Percentiles rank a stretch among this genome's conserved stretches.
These are phyloP conservation scores for Odontomachus brunneus DNA, from an alignment of 1,140 invertebrate species.

Conservation along the genomic window DNA sequence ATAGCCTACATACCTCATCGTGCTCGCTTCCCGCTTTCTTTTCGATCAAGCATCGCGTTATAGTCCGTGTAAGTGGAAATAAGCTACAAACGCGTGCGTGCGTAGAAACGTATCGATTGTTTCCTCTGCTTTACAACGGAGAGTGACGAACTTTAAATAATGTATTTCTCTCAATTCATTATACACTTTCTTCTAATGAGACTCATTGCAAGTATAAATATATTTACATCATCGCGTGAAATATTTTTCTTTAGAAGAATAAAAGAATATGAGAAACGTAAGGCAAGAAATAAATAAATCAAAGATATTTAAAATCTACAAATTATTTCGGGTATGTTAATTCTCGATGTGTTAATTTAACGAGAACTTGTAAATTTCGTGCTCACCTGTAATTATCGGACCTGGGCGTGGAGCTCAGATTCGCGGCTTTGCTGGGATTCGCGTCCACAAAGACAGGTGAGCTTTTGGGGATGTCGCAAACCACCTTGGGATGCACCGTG, in stretches of 20 bases:
- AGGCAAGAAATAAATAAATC: too few relatives aligned
- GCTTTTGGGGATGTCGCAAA: conserved; percentile 86
- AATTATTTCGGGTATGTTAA: too few relatives aligned
- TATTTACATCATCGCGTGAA: not conserved
- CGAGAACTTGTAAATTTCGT: not conserved
- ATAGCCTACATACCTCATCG: conserved; percentile 11
- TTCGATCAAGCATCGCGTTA: not conserved
- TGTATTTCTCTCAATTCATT: not conserved
- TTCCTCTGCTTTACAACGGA: not conserved
- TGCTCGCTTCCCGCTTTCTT: conserved; percentile 31
- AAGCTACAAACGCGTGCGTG: not conserved
- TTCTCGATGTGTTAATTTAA: too few relatives aligned
- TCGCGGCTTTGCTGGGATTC: conserved; percentile 69
- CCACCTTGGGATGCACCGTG: conserved; percentile 85
- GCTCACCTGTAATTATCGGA: conserved; percentile 80
- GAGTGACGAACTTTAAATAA: not conserved
- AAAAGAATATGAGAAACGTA: not conserved
- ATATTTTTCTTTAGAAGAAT: not conserved
- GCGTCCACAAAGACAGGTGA: conserved; percentile 82
- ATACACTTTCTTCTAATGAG: not conserved
- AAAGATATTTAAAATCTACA: too few relatives aligned
- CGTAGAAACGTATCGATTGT: not conserved
- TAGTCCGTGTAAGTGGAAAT: not conserved
- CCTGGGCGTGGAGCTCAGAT: conserved; percentile 75
- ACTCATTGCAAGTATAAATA: not conserved